Evolutionary conservation across 2,797 vertebrate species (phyloP), one percentile per base, ranked within the genome.

Genomic region (Valencia hispanica): DNA sequence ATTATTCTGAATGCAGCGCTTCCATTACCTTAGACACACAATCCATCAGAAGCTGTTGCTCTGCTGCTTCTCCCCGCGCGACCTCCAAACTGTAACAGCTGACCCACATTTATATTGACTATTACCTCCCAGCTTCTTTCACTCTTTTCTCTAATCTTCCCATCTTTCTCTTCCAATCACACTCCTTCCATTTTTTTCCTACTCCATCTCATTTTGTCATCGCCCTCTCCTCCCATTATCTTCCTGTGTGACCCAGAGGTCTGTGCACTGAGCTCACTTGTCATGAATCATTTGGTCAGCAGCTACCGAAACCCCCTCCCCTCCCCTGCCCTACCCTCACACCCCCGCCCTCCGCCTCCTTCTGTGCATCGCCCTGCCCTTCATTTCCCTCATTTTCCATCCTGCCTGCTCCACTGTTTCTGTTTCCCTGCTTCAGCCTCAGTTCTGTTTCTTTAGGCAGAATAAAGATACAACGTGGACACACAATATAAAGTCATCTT

Each of bases 261-360:
- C 82, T 68, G 66, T 17, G 73, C 73, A 12, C 85, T 84, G 83
- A 87, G 84, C 88, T 81, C 80, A 88, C 84, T 86, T 81, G 87
- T 90, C 89, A 91, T 81, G 85, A 90, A 87, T 88, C 86, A 89
- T 91, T 87, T 86, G 85, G 78, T 91, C 83, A 84, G 68, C 27
- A 1, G 81, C 73, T 27, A 17, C 74, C 27, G 83, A 86, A 76
- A 75, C 48, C n/a, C n/a, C n/a, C n/a, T n/a, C n/a, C n/a, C n/a
- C n/a, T n/a, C n/a, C n/a, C n/a, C n/a, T n/a, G n/a, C n/a, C n/a
- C n/a, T n/a, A n/a, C n/a, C n/a, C n/a, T n/a, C n/a, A n/a, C n/a
- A n/a, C n/a, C n/a, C n/a, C n/a, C 47, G 5, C 47, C 47, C 47
- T 14, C 75, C 80, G 51, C 55, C 71, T 72, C 76, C 79, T 70